Conservation (phyloP, 2,113 vertebrate species). For the Ceuthmochares aereus region DNA sequence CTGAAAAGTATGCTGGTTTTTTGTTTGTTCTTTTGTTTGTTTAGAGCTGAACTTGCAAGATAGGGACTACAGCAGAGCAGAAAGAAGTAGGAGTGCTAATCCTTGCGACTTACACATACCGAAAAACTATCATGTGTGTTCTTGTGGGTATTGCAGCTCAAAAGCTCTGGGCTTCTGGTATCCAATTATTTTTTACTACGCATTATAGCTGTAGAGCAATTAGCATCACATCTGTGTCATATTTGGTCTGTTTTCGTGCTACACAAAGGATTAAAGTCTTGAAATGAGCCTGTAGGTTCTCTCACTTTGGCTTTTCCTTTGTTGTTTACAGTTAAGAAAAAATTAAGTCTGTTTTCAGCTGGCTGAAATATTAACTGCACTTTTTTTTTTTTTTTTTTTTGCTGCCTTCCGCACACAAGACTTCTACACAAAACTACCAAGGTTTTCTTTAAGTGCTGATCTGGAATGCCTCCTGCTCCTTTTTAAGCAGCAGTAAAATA, state of each 20-base stretch:
- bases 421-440: background rate
- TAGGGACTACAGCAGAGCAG: background rate
- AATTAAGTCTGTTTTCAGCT: background rate
- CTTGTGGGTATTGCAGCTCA: background rate
- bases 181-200: background rate
- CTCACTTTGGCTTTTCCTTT: background rate
- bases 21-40: background rate
- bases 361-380: background rate
- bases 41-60: background rate
- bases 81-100: background rate
- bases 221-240: background rate
- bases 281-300: background rate
- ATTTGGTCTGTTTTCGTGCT: background rate
- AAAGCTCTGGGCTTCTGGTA: background rate
- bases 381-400: background rate
- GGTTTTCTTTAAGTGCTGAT: background rate
- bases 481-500: background rate
- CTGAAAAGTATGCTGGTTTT: background rate
- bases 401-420: background rate
- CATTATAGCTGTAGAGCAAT: background rate
- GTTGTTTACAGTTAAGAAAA: background rate
- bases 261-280: background rate
- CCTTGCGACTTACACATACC: background rate
- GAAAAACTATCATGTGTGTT: background rate
- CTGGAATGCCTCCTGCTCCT: background rate